These are phyloP conservation scores for Pseudococcus longispinus DNA, from an alignment of 2,888 invertebrate genomes.

Conservation along the genomic window DNA sequence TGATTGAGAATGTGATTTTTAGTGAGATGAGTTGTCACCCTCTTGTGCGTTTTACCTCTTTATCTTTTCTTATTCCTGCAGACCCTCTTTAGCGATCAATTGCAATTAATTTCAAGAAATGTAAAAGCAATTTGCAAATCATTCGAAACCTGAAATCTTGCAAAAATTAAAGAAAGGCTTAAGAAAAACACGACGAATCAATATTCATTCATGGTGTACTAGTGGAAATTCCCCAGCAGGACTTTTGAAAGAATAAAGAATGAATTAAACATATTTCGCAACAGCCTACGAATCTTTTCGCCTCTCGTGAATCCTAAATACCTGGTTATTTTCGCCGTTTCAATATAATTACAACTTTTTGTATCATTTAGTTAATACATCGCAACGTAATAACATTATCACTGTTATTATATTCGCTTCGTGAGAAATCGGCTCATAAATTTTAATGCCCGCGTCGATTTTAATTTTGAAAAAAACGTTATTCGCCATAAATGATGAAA, in stretches of 20 bases:
- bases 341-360: constrained; percentile 3
- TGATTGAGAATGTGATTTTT: no score
- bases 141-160: no score
- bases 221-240: not conserved
- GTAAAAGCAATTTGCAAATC: no score
- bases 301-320: not conserved
- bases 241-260: not conserved
- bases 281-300: not conserved
- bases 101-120: no score
- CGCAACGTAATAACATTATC: not conserved
- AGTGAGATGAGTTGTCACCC: no score
- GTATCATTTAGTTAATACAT: constrained; percentile 11
- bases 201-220: not conserved
- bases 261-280: constrained; percentile 2
- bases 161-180: no score
- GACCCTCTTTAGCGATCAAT: no score
- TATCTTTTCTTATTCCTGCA: no score
- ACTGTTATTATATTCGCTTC: not conserved
- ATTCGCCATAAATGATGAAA: not conserved
- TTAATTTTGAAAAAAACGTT: not conserved
- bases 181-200: no score
- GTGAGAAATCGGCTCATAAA: not conserved
- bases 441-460: not conserved
- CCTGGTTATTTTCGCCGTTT: not conserved
- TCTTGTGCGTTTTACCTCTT: no score